A percentile compares a stretch with the other conserved stretches of the same genome.
These are phyloP conservation scores for Chanos chanos DNA, from an alignment of 2,797 vertebrate species.

Conservation along the genomic window DNA sequence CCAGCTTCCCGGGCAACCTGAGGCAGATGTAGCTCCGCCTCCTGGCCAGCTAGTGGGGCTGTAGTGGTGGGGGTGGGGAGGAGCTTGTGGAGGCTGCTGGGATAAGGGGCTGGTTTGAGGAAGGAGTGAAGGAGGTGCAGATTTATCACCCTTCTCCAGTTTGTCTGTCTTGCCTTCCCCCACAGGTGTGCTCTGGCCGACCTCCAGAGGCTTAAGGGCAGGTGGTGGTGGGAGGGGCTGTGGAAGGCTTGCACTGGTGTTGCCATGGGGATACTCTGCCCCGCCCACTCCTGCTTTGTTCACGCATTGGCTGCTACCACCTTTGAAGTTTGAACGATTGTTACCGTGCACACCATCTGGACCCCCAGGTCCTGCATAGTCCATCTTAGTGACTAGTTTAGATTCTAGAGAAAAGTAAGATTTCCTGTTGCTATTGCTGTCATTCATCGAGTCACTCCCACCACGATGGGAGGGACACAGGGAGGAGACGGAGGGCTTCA, in stretches of 20 bases:
- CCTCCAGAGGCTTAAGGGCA: slow-evolving; percentile 75
- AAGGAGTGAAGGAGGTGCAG: slow-evolving; percentile 69
- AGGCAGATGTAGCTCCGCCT: slow-evolving; percentile 64
- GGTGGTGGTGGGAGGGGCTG: slow-evolving; percentile 75
- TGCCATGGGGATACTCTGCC: slow-evolving; percentile 70
- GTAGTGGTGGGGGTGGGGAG: slow-evolving; percentile 81
- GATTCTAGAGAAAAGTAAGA: slow-evolving; percentile 75
- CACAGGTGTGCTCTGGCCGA: slow-evolving; percentile 61
- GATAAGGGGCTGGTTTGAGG: slow-evolving; percentile 70
- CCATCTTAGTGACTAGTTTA: slow-evolving; percentile 72
- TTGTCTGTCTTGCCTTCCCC: slow-evolving; percentile 72
- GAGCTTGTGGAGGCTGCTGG: slow-evolving; percentile 69
- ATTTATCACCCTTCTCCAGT: slow-evolving; percentile 73
- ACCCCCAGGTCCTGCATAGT: slow-evolving; percentile 56
- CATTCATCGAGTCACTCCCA: slow-evolving; percentile 61
- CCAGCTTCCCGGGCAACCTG: slow-evolving; percentile 75
- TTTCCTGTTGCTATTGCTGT: slow-evolving; percentile 68
- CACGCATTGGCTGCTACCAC: slow-evolving; percentile 64
- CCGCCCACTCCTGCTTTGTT: slow-evolving; percentile 65
- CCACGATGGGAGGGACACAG: slow-evolving; percentile 65
- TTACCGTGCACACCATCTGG: slow-evolving; percentile 58
- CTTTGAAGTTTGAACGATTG: slow-evolving; percentile 71
- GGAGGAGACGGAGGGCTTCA: slow-evolving; percentile 69
- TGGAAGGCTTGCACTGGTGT: slow-evolving; percentile 63
- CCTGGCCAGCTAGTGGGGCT: slow-evolving; percentile 82